Conservation (phyloP, 1,140 invertebrate genomes). For the Carposina sasakii region DNA sequence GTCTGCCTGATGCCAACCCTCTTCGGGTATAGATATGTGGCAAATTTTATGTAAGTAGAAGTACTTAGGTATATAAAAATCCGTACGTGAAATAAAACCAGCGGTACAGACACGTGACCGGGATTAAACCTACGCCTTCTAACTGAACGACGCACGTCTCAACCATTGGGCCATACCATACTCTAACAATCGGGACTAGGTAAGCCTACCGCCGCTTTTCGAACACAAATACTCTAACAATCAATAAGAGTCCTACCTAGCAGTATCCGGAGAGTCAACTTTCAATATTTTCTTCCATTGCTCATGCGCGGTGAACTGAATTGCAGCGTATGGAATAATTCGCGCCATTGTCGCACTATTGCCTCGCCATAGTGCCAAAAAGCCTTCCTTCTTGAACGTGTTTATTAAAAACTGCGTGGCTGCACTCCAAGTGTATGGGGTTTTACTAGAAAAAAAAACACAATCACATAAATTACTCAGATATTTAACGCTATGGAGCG, state of each 20-base stretch:
- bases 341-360: conserved; percentile 98
- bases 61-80: too few species aligned
- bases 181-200: not conserved
- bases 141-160: not conserved
- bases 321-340: conserved; percentile 96
- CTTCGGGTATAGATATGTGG: too few species aligned
- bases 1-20: too few species aligned
- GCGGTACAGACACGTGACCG: too few species aligned
- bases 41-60: too few species aligned
- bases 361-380: conserved; percentile 92
- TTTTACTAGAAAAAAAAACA: conserved; percentile 72
- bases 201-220: not conserved
- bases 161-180: not conserved
- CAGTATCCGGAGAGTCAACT: conserved; percentile 77
- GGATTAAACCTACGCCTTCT: too few species aligned
- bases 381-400: conserved; percentile 82
- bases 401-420: conserved; percentile 85
- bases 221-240: not conserved
- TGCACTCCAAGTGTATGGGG: conserved; percentile 84
- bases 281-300: conserved; percentile 91
- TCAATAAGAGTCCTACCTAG: conserved; percentile 69
- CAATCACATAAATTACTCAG: too few species aligned
- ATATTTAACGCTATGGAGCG: too few species aligned
- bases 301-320: conserved; percentile 98
- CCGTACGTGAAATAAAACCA: too few species aligned